A percentile compares a stretch with the other conserved stretches of the same genome.
Evolutionary conservation across 2,888 invertebrate genomes (phyloP).

Genomic region (Athripsodes cinereus): DNA sequence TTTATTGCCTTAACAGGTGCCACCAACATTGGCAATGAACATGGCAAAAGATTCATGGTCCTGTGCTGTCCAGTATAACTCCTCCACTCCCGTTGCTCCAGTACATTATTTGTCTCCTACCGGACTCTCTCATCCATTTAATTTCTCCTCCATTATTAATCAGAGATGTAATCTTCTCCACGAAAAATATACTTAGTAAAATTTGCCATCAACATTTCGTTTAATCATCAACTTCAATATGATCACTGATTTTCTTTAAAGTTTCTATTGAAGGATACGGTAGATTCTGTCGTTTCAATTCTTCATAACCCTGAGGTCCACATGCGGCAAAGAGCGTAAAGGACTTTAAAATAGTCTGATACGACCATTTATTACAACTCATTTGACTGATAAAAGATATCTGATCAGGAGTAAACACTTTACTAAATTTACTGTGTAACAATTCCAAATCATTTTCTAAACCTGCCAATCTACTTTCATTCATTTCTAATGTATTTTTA

Average conservation of each 20-base stretch:
- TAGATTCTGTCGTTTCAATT: background rate
- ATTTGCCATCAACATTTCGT: no score
- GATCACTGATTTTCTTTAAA: background rate
- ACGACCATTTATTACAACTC: background rate
- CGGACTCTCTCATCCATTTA: no score
- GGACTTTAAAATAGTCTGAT: background rate
- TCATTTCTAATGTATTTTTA: background rate
- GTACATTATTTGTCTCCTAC: no score
- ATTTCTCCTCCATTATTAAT: no score
- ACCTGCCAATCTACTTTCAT: background rate
- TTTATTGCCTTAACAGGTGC: no score
- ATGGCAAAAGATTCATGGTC: no score
- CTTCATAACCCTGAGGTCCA: constrained; percentile 1
- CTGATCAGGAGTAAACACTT: constrained; percentile 1
- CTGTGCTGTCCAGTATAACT: no score
- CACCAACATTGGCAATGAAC: no score
- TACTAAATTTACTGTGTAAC: background rate
- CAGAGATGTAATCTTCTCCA: no score
- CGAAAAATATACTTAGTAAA: no score
- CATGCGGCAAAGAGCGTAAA: background rate
- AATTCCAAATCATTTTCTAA: background rate
- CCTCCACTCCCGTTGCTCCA: no score
- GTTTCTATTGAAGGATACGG: constrained; percentile 2
- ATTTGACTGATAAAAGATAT: constrained; percentile 1
- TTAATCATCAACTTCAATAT: background rate